Evolutionary conservation across 2,797 vertebrate genomes (phyloP).

Genomic region (Chaetophractus vellerosus): DNA sequence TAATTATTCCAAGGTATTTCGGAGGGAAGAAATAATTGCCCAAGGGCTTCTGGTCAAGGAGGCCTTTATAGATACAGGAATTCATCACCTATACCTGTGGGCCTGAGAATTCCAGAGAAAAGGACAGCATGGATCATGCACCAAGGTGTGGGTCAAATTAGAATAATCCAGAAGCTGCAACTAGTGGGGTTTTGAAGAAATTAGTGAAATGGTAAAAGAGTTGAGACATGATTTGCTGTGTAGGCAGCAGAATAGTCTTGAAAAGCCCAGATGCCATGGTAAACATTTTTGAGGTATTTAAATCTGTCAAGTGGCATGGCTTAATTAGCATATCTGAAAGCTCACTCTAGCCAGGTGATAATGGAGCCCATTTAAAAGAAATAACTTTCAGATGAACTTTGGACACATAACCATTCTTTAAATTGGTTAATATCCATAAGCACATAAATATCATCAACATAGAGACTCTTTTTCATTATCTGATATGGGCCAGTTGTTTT

Average conservation of each 20-base stretch:
- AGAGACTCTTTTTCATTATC: neutral
- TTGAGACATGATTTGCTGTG: neutral
- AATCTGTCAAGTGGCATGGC: neutral
- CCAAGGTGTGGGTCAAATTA: neutral
- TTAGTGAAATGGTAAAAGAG: neutral
- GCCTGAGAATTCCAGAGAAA: neutral
- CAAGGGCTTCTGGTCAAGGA: neutral
- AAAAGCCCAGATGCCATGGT: neutral
- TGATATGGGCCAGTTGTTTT: neutral
- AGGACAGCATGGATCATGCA: neutral
- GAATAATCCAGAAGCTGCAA: neutral
- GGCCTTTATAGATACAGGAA: neutral
- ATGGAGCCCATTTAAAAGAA: neutral
- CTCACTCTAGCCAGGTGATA: neutral
- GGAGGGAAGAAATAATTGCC: neutral
- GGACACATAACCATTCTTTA: neutral
- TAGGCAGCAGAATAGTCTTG: neutral
- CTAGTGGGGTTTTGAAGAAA: neutral
- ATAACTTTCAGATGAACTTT: neutral
- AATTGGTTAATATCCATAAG: neutral
- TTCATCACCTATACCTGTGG: neutral
- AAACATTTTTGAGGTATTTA: neutral
- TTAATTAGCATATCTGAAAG: neutral
- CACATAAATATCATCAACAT: neutral
- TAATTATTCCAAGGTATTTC: neutral